Conservation (phyloP, 1,140 invertebrate genomes). For the Camponotus pennsylvanicus region DNA sequence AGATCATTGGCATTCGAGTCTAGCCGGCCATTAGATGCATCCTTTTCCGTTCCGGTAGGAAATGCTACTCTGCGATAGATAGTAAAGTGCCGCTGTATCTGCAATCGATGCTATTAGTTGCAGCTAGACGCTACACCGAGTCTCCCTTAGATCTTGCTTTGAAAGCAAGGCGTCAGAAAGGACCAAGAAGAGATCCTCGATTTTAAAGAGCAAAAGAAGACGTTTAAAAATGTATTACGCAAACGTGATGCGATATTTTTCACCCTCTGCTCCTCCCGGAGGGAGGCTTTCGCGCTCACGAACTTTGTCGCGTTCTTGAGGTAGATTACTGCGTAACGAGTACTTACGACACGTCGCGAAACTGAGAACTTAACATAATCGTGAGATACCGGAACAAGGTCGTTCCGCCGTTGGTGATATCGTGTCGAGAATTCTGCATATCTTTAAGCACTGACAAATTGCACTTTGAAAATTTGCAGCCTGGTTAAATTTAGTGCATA, state of each 20-base stretch:
- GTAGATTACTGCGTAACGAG: slow-evolving; percentile 52
- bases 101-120: slow-evolving; percentile 74
- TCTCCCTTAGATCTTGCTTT: slow-evolving; percentile 26
- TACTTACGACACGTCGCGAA: slow-evolving; percentile 39
- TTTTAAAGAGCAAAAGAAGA: neutral
- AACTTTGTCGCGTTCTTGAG: slow-evolving; percentile 47
- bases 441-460: slow-evolving; percentile 50
- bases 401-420: slow-evolving; percentile 20
- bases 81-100: slow-evolving; percentile 59
- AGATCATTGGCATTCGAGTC: slow-evolving; percentile 74
- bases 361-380: slow-evolving; percentile 42
- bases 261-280: neutral
- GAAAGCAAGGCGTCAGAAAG: neutral
- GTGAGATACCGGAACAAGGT: slow-evolving; percentile 34
- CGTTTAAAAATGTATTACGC: neutral
- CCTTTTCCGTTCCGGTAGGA: slow-evolving; percentile 74
- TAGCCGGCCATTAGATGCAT: slow-evolving; percentile 65
- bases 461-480: slow-evolving; percentile 34
- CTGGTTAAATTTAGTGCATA: slow-evolving; percentile 21
- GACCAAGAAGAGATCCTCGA: neutral
- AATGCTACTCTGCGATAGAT: slow-evolving; percentile 60
- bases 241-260: slow-evolving; percentile 24
- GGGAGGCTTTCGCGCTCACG: neutral
- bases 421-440: slow-evolving; percentile 32
- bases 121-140: slow-evolving; percentile 48